phyloP scores from a whole-genome alignment of 2,113 vertebrate genomes.

The Engystomops pustulosus region DNA sequence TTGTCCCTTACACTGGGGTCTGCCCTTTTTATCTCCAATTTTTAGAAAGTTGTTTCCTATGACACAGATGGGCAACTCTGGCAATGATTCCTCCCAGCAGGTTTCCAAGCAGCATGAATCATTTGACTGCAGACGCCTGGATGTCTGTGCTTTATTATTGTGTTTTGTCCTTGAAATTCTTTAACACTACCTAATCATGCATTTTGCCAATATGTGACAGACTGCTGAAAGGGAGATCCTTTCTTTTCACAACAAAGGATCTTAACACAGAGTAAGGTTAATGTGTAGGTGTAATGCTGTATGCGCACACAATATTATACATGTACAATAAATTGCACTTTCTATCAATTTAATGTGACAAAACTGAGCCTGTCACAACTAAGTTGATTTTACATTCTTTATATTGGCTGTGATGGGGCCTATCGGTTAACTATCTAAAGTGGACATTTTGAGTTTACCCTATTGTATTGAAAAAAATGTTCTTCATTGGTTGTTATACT shows the following conservation, averaged over 20 bases:
- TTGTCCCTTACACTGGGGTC: not conserved
- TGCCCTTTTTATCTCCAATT: conserved; percentile 25
- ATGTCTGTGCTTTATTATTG: conserved; percentile 54
- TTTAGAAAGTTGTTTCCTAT: conserved; percentile 37
- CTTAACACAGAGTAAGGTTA: conserved; percentile 30
- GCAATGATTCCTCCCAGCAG: conserved; percentile 53
- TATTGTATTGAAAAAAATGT: too few species aligned
- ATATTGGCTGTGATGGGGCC: too few species aligned
- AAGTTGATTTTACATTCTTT: too few species aligned
- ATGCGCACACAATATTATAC: conserved; percentile 33
- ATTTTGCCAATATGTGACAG: conserved; percentile 57
- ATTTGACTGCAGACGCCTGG: conserved; percentile 60
- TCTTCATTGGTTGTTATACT: too few species aligned
- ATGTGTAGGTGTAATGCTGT: conserved; percentile 51
- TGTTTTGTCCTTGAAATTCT: conserved; percentile 61
- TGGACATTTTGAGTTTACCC: too few species aligned
- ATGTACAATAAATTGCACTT: conserved; percentile 16
- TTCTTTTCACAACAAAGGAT: conserved; percentile 58
- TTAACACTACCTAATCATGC: conserved; percentile 59
- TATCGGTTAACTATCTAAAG: too few species aligned
- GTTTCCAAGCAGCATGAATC: conserved; percentile 59
- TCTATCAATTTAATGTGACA: conserved; percentile 27
- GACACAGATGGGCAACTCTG: conserved; percentile 54
- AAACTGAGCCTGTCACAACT: not conserved
- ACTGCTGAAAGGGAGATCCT: conserved; percentile 52